A percentile compares a stretch with the other conserved stretches of the same genome.
Conservation (phyloP, 2,113 vertebrate genomes). For the Myotis lucifugus region DNA sequence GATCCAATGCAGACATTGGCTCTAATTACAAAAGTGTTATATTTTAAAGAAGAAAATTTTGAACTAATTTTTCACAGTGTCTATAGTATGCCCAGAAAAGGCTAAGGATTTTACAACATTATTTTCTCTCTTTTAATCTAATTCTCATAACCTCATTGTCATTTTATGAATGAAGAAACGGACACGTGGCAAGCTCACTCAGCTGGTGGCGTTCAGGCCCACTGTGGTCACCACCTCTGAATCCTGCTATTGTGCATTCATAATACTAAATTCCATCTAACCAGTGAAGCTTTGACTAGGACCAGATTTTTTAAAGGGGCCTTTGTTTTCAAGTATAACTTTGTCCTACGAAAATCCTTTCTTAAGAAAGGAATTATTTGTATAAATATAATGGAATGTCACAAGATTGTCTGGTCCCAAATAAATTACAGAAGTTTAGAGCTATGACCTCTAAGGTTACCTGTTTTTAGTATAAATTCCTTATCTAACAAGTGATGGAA, state of each 20-base stretch:
- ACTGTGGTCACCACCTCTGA: not conserved
- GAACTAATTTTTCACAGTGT: not conserved
- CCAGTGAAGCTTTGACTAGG: not conserved
- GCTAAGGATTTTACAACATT: not conserved
- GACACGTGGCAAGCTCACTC: not conserved
- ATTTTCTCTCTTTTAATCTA: not conserved
- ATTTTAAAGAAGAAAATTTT: slow-evolving; percentile 34
- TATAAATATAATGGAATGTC: not conserved
- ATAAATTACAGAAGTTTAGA: not conserved
- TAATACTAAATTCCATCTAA: slow-evolving; percentile 49
- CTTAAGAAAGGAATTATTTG: slow-evolving; percentile 47
- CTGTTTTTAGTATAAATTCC: not conserved
- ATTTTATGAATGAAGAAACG: not conserved
- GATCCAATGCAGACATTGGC: not conserved
- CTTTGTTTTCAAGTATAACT: slow-evolving; percentile 51
- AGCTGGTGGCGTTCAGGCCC: not conserved
- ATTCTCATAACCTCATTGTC: not conserved
- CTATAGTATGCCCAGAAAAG: not conserved
- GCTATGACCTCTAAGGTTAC: not conserved
- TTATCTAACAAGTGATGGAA: not conserved
- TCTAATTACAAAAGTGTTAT: not conserved
- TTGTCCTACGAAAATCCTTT: slow-evolving; percentile 45
- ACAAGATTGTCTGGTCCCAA: not conserved
- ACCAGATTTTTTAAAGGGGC: not conserved
- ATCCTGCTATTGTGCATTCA: not conserved